These are phyloP conservation scores for Neocrepidodera transversa DNA, from an alignment of 2,888 invertebrate genomes.

Conservation along the genomic window DNA sequence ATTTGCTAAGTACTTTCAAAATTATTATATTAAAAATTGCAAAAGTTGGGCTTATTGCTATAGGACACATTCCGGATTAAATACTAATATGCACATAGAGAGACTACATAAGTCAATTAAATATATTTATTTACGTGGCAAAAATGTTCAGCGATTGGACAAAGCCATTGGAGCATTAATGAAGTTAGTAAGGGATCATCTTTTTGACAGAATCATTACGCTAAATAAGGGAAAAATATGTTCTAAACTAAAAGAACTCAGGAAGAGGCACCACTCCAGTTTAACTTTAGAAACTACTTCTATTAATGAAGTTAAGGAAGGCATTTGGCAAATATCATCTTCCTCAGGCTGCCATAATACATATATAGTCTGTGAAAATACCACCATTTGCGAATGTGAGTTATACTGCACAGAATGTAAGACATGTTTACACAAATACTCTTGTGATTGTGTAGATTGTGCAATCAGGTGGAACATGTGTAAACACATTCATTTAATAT, in stretches of 20 bases:
- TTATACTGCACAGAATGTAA: slow-evolving; percentile 12
- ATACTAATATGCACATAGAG: slow-evolving; percentile 1
- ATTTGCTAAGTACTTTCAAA: no score
- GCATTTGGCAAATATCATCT: no score
- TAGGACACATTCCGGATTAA: not conserved
- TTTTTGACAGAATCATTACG: not conserved
- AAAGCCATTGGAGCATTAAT: not conserved
- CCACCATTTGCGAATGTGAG: not conserved
- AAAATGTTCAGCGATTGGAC: not conserved
- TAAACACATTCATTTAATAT: no score
- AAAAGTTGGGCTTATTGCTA: not conserved
- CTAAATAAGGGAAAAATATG: no score
- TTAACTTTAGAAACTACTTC: no score
- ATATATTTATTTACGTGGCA: not conserved
- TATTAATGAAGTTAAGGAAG: no score
- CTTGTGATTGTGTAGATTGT: no score
- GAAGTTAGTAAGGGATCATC: not conserved
- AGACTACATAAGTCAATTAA: not conserved
- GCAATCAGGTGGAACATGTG: no score
- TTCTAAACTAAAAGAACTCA: no score
- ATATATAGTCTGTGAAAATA: not conserved
- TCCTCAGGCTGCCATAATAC: slow-evolving; percentile 1
- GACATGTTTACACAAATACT: slow-evolving; percentile 7
- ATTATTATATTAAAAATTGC: not conserved
- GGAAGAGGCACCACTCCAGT: no score